Evolutionary conservation across 2,113 vertebrate species (phyloP), one percentile per base, ranked within the genome.

Genomic region (Otis tarda): DNA sequence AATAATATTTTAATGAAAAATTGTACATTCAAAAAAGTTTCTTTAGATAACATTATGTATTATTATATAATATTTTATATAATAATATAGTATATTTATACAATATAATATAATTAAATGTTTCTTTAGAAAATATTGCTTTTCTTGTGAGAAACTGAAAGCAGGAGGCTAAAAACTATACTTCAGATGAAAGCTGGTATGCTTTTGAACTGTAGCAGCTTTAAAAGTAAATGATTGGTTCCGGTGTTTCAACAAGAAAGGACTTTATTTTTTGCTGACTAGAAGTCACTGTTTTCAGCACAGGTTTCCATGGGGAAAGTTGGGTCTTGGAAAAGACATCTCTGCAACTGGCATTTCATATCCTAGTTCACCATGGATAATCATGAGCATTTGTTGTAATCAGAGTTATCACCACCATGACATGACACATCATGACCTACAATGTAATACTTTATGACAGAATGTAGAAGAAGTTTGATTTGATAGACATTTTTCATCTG

Each of bases 401-500:
- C 88, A 89, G 86, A 89, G 43, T 7, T 75, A 77, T 53, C 79
- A 68, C 69, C 90, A 56, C 33, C 76, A 37, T 60, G 69, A 94
- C 61, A 87, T n/a, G 90, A 77, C 79, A 90, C 65, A 45, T 68
- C 53, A 64, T 83, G 90, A 94, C 92, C 64, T 92, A 64, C 80
- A 77, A n/a, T 53, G 55, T 65, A 81, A 79, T 50, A 41, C 20
- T 53, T 83, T 35, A 27, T 37, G 90, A 53, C 12, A 61, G 31
- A 10, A 53, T 82, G 61, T 50, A 43, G 69, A 37, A 74, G 50
- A 87, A 91, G 10, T 69, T 85, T 93, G 80, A 90, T 93, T 82
- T 94, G 89, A 91, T 47, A 85, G 96, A 84, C 31, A 8, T 76
- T 97, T 93, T 92, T 94, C 61, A 94, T 87, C 92, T 94, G 86